Conservation (phyloP, 1,140 invertebrate species). For the Atta texana region DNA sequence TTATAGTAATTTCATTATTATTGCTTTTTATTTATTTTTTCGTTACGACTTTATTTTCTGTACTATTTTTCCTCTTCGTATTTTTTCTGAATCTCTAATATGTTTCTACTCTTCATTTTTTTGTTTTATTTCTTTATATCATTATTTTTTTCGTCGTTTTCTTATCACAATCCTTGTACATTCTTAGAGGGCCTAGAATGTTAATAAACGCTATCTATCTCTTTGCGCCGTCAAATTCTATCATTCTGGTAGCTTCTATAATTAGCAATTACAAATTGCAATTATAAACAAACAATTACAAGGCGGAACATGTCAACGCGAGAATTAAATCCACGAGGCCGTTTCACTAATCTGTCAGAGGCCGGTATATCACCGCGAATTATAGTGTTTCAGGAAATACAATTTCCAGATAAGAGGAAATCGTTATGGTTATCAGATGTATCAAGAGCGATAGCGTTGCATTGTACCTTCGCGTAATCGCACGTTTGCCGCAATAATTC, state of each 20-base stretch:
- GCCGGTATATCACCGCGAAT: not conserved
- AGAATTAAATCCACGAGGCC: not conserved
- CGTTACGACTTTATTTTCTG: too few species aligned
- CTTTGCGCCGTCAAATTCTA: not conserved
- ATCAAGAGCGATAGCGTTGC: slow-evolving; percentile 42
- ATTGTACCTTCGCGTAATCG: slow-evolving; percentile 51
- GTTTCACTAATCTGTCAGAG: not conserved
- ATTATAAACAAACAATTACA: not conserved
- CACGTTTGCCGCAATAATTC: slow-evolving; percentile 59
- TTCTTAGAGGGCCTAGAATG: too few species aligned
- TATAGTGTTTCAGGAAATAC: not conserved
- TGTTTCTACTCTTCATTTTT: too few species aligned
- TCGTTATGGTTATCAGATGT: slow-evolving; percentile 50
- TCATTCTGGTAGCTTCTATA: not conserved
- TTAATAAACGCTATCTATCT: too few species aligned
- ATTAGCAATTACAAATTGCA: not conserved
- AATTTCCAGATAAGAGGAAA: slow-evolving; percentile 32
- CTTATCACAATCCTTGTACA: too few species aligned
- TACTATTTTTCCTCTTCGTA: too few species aligned
- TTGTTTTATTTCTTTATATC: too few species aligned
- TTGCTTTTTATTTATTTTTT: too few species aligned
- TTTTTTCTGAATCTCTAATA: too few species aligned
- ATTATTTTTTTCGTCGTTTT: too few species aligned
- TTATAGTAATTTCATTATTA: too few species aligned
- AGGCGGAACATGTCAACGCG: not conserved